Base-by-base conservation (phyloP, 64 coral and sea anemone species). In the Platygyra sinensis region DNA sequence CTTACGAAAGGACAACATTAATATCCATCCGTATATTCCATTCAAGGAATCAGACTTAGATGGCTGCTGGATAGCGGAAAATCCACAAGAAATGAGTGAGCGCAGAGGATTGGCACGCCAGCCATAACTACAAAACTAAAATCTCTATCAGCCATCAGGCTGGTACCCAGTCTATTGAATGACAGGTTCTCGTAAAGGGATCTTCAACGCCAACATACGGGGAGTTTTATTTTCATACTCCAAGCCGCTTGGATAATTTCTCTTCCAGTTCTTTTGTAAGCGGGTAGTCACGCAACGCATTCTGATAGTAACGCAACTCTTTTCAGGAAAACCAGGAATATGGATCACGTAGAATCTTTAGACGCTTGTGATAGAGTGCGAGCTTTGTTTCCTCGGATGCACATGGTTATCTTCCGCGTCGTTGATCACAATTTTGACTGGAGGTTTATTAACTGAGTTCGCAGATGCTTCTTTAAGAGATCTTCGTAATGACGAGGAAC, bases 321-420 rank as follows among this genome's bases (percentile, higher is more conserved):
- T 9, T 1, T n/a, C 1, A 10, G 22, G 22, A 69, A 27, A 25
- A 11, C 22, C 24, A 69, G 22, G 24, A 69, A 69, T 5, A 25
- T 27, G 54, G 54, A 57, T 27, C 5, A 22, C 62, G 18, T n/a
- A n/a, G 17, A 22, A 51, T 5, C 13, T 0, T 85, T n/a, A 85
- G 5, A 85, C 81, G 6, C 62, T 85, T 50, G 81, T 85, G 2
- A 83, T 83, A n/a, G 60, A 83, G 33, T 83, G 80, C 32, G 62
- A 46, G 24, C 39, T 71, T 71, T 24, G 4, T 29, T 85, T 85
- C 51, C 38, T 85, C 1, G 25, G 22, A 2, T 69, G 22, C 20
- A 10, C 8, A 25, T 13, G 19, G 10, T 42, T 52, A 13, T 71
- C 59, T 30, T 62, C 79, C 16, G 62, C n/a, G 76, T n/a, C 51